A percentile compares a stretch with the other conserved stretches of the same genome.
Evolutionary conservation across 2,888 invertebrate species (phyloP).

Genomic region (Megaustenia siamemsis): DNA sequence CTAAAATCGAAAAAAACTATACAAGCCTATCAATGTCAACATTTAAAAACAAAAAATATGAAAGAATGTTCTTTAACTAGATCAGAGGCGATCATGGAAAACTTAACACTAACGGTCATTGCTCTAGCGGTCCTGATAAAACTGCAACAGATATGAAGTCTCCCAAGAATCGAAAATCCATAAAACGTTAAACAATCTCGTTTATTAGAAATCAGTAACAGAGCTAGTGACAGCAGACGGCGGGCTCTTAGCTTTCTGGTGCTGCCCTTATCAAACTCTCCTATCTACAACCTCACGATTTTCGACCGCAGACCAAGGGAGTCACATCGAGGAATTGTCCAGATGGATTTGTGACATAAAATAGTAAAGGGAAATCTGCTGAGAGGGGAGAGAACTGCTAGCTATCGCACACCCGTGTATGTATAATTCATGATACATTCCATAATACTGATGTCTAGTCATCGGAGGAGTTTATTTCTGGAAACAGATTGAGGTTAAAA

Average conservation of each 20-base stretch:
- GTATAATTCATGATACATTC: conserved; percentile 39
- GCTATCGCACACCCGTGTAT: neutral
- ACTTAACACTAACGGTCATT: no score
- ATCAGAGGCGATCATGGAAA: no score
- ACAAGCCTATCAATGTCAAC: no score
- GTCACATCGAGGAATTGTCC: neutral
- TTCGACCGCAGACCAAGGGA: neutral
- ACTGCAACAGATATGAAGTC: neutral
- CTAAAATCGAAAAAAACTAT: no score
- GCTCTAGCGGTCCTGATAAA: no score
- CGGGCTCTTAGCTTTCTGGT: neutral
- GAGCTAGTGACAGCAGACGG: neutral
- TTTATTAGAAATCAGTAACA: conserved; percentile 17
- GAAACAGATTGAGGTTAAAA: no score
- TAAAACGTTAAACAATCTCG: conserved; percentile 11
- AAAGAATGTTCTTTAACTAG: no score
- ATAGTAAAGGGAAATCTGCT: neutral
- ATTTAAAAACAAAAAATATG: no score
- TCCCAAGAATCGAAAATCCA: conserved; percentile 27
- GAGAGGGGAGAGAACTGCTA: conserved; percentile 11
- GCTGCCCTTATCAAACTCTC: neutral
- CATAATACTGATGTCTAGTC: conserved; percentile 18
- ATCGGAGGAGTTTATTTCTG: neutral
- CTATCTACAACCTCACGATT: neutral
- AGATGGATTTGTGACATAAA: neutral